These are phyloP conservation scores for Cheilosia vulpina DNA, from an alignment of 2,888 invertebrate species.

Conservation along the genomic window DNA sequence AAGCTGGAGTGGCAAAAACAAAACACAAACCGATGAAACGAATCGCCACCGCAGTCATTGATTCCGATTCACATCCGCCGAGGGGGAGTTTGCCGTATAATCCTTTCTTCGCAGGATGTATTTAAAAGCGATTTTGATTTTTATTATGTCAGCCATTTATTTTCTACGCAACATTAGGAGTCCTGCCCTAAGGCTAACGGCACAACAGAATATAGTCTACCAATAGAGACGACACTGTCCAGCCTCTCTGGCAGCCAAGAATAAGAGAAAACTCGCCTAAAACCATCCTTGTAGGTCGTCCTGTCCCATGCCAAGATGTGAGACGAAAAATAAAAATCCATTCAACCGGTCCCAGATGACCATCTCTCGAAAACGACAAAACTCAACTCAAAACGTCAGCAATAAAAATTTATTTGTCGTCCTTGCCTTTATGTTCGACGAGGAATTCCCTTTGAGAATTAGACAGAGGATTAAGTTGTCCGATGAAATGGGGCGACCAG, in stretches of 20 bases:
- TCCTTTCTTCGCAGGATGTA: conserved; percentile 42
- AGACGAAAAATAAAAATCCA: neutral
- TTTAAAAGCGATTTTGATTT: conserved; percentile 51
- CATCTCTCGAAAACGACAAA: conserved; percentile 58
- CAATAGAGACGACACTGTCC: conserved; percentile 34
- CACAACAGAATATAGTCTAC: conserved; percentile 31
- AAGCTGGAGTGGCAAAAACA: conserved; percentile 31
- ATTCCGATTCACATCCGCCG: conserved; percentile 59
- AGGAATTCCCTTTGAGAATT: conserved; percentile 42
- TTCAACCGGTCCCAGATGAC: conserved; percentile 43
- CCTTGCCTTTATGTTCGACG: conserved; percentile 44
- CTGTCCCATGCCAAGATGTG: conserved; percentile 26
- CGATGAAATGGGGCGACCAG: neutral
- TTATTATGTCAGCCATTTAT: conserved; percentile 46
- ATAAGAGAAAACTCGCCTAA: conserved; percentile 25
- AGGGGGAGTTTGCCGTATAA: conserved; percentile 41
- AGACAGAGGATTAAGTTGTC: conserved; percentile 58
- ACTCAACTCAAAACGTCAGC: conserved; percentile 68
- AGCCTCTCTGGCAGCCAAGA: conserved; percentile 54
- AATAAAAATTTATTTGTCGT: conserved; percentile 71
- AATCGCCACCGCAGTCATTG: conserved; percentile 65
- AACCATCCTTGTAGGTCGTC: conserved; percentile 21
- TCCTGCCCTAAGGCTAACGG: conserved; percentile 4
- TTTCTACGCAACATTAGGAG: conserved; percentile 67
- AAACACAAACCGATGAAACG: conserved; percentile 56